Evolutionary conservation across 1,140 invertebrate species (phyloP), one percentile per base, ranked within the genome.

Genomic region (Charaxes varanes): DNA sequence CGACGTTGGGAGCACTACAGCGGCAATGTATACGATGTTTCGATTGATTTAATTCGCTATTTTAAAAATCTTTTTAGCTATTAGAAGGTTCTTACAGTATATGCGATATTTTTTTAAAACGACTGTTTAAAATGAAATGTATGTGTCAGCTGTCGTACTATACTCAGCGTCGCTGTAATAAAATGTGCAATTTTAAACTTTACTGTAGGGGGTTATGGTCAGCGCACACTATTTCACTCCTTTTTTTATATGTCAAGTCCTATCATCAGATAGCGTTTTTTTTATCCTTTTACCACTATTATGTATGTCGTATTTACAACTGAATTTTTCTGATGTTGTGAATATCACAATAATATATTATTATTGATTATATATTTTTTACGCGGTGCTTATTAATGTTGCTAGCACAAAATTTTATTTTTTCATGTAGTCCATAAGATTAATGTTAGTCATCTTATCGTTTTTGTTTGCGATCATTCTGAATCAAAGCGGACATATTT

Each of bases 121-220:
- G n/a, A n/a, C n/a, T n/a, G n/a, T n/a, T n/a, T n/a, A n/a, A n/a
- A n/a, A n/a, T n/a, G n/a, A n/a, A n/a, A n/a, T n/a, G n/a, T n/a
- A n/a, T n/a, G n/a, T 17, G n/a, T 10, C 33, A 36, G 17, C 30
- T 31, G 42, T 7, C 17, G n/a, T n/a, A 24, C 2, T 11, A n/a
- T 19, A 19, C 15, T 16, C 23, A 19, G 24, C 24, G 11, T 14
- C 23, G 40, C 12, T 10, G 21, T 19, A 18, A 24, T 32, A 38
- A 51, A 51, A 53, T 68, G 73, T 78, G 73, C 70, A 78, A 78
- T 74, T 62, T 68, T 64, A 64, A 61, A 60, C 60, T 66, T 62
- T 59, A 57, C 55, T 64, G 61, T 49, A 56, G 35, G 61, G 40
- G 51, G 62, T 72, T 69, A 59, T 73, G 61, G 64, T 62, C 44